Evolutionary conservation across 2,113 vertebrate genomes (phyloP).

Genomic region (Nothoprocta pentlandii): DNA sequence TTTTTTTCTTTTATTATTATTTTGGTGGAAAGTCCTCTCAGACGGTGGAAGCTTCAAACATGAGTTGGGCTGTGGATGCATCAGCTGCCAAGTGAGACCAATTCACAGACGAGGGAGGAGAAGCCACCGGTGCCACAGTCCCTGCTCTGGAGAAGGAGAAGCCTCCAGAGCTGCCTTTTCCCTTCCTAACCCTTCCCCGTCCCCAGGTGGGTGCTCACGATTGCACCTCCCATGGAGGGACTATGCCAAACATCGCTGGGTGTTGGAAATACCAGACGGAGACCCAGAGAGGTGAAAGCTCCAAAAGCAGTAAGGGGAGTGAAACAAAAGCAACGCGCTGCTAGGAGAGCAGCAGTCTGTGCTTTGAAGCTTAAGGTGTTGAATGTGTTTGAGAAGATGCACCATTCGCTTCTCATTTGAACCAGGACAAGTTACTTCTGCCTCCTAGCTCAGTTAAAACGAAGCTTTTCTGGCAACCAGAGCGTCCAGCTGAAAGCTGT

Average conservation of each 20-base stretch:
- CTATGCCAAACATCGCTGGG: not conserved
- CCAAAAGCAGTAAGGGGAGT: not conserved
- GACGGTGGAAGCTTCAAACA: not conserved
- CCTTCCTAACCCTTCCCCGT: not conserved
- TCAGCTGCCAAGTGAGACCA: accelerated
- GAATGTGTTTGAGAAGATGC: not conserved
- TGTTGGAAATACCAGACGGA: not conserved
- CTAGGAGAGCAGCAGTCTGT: not conserved
- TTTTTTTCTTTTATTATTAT: no score
- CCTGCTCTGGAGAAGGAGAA: not conserved
- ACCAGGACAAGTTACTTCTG: not conserved
- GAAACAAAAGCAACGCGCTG: not conserved
- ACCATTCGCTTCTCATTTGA: not conserved
- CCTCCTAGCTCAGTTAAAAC: not conserved
- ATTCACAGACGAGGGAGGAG: not conserved
- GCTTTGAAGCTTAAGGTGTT: not conserved
- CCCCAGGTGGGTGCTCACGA: not conserved
- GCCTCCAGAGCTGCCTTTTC: not conserved
- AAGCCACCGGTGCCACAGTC: accelerated
- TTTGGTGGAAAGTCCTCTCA: not conserved
- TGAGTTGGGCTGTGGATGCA: not conserved
- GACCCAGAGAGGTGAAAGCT: not conserved
- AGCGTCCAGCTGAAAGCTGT: not conserved
- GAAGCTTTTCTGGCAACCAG: not conserved
- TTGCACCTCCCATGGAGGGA: not conserved